phyloP scores from a whole-genome alignment of 2,797 vertebrate species.

The Mus spretus region DNA sequence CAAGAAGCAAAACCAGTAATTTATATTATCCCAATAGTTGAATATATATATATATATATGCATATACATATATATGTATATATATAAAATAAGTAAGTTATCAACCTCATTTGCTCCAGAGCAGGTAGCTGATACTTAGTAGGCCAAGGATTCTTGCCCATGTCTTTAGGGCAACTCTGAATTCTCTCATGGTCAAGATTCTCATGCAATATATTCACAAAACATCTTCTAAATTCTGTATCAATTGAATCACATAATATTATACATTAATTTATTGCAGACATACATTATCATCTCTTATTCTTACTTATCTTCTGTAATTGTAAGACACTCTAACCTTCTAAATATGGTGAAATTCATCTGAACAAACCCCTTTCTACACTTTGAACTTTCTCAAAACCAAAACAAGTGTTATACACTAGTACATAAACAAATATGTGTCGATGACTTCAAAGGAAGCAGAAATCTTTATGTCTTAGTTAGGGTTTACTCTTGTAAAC shows the following conservation, averaged over 20 bases:
- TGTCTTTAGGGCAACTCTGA: background rate
- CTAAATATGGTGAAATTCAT: background rate
- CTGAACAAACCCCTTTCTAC: background rate
- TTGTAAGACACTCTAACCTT: background rate
- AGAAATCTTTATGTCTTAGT: background rate
- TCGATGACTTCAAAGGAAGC: slow-evolving; percentile 32
- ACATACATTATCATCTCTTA: background rate
- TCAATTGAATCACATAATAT: background rate
- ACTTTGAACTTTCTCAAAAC: background rate
- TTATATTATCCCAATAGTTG: background rate
- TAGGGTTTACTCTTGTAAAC: background rate
- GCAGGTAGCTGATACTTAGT: background rate
- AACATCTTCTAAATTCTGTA: background rate
- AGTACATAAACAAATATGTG: slow-evolving; percentile 49
- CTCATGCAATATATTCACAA: background rate
- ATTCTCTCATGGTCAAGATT: background rate
- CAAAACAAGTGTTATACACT: background rate
- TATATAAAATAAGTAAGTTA: background rate
- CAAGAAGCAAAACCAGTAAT: background rate
- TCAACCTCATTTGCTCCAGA: background rate
- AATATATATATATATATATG: background rate
- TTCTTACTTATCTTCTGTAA: background rate
- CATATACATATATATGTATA: background rate
- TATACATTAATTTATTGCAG: background rate
- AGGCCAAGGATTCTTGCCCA: background rate